Base-by-base conservation (phyloP, 2,888 invertebrate species). In the Loripinus fragilis region DNA sequence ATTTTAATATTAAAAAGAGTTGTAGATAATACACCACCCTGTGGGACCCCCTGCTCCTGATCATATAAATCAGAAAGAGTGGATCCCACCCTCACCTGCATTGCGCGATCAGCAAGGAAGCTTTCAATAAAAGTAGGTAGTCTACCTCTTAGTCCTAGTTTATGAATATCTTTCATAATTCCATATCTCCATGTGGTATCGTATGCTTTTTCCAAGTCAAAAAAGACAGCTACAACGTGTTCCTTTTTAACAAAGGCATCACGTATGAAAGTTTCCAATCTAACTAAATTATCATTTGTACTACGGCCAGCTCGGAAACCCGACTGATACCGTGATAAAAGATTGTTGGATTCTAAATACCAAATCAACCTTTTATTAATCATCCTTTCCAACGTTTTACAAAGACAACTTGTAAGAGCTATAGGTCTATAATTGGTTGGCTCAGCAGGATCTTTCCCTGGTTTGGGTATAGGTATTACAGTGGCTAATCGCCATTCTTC, bases 321-420 rank as follows among this genome's bases (percentile, higher is more conserved):
- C 68, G 77, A 73, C 65, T 87, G 87, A 28, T 41, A 23, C 1
- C 41, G 41, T 2, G 86, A 35, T n/a, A 86, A 41, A 7, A 83
- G 72, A 48, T 77, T 70, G 30, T 85, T 71, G 17, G 72, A 48
- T 60, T 87, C 85, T 8, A 88, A 72, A 28, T 71, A 74, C 84
- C 82, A 86, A 35, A 84, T 73, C 12, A 88, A 82, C 0, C 87
- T 71, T 33, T 78, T 66, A 52, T 86, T 87, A 7, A 89, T 77
- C 82, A 89, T 86, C 45, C 78, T 45, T 67, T 88, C 88, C 82
- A 89, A 76, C 0, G 85, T 66, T 73, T 89, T 90, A 38, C 87
- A 87, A 8, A 88, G 65, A 65, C 87, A 88, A 64, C 85, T 87
- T 20, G 89, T 86, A 30, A 89, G 74, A 50, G 87, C 83, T 15